Evolutionary conservation across 2,888 invertebrate species (phyloP).

Genomic region (Hyppa rectilinea): DNA sequence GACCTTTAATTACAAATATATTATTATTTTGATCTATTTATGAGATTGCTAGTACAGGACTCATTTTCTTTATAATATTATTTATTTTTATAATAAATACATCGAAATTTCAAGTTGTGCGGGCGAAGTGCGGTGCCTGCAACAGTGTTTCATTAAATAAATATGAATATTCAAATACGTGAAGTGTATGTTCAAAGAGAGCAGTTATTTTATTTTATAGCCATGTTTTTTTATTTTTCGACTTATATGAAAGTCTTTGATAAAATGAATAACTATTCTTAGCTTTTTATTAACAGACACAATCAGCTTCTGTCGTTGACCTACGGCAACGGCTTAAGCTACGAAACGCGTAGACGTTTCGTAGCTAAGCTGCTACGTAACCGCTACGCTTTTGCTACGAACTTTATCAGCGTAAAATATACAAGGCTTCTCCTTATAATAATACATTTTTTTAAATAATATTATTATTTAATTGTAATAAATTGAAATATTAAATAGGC

Average conservation of each 20-base stretch:
- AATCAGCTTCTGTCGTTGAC: conserved; percentile 9
- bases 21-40: conserved; percentile 11
- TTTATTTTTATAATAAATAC: not conserved
- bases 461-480: not conserved
- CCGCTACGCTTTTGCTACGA: conserved; percentile 35
- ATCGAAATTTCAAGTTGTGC: conserved; percentile 26
- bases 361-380: conserved; percentile 26
- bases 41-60: conserved; percentile 59
- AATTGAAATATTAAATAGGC: too few relatives aligned
- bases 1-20: not conserved
- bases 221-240: not conserved
- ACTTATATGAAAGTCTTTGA: conserved; percentile 15
- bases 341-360: conserved; percentile 26
- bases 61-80: conserved; percentile 50
- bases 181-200: conserved; percentile 36
- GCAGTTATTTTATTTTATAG: conserved; percentile 10
- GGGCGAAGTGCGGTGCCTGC: not conserved
- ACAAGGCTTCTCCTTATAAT: not conserved
- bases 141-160: conserved; percentile 46
- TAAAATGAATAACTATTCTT: conserved; percentile 11
- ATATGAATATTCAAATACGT: conserved; percentile 52
- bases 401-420: not conserved
- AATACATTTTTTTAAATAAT: not conserved
- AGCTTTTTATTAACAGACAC: conserved; percentile 5
- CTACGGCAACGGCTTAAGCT: conserved; percentile 16